Percentiles rank a stretch among this genome's conserved stretches.
These are phyloP conservation scores for Linnaemya vulpina DNA, from an alignment of 2,888 invertebrate genomes.

Conservation along the genomic window DNA sequence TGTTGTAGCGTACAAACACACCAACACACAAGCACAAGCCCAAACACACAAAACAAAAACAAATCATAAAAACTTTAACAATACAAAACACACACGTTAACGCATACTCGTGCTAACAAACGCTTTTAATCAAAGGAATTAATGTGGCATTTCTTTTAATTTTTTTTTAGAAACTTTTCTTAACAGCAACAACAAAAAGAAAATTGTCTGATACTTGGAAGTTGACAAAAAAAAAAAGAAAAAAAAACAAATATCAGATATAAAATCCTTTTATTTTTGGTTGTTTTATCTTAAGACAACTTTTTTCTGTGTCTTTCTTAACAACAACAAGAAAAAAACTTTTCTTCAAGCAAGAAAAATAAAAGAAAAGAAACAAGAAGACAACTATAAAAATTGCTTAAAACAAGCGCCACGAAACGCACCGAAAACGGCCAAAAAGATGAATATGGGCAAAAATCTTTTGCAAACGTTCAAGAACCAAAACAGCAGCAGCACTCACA, in stretches of 20 bases:
- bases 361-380: constrained; percentile 49
- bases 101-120: not conserved
- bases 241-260: too few species aligned
- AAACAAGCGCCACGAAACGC: constrained; percentile 77
- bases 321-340: constrained; percentile 34
- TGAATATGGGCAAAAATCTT: constrained; percentile 83
- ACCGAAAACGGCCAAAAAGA: constrained; percentile 83
- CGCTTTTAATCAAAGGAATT: constrained; percentile 24
- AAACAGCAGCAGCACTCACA: constrained; percentile 64
- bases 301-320: constrained; percentile 6
- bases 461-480: constrained; percentile 82
- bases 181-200: constrained; percentile 54
- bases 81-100: constrained; percentile 43
- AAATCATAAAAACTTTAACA: constrained; percentile 55
- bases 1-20: constrained; percentile 20
- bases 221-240: too few species aligned
- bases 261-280: constrained; percentile 14
- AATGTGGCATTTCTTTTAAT: constrained; percentile 1
- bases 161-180: constrained; percentile 52
- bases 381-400: constrained; percentile 63
- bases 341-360: constrained; percentile 33
- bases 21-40: constrained; percentile 12
- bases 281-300: constrained; percentile 39
- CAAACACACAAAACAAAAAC: constrained; percentile 37
- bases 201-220: constrained; percentile 42